phyloP scores from a whole-genome alignment of 2,797 vertebrate species.

The Kryptolebias ocellatus region DNA sequence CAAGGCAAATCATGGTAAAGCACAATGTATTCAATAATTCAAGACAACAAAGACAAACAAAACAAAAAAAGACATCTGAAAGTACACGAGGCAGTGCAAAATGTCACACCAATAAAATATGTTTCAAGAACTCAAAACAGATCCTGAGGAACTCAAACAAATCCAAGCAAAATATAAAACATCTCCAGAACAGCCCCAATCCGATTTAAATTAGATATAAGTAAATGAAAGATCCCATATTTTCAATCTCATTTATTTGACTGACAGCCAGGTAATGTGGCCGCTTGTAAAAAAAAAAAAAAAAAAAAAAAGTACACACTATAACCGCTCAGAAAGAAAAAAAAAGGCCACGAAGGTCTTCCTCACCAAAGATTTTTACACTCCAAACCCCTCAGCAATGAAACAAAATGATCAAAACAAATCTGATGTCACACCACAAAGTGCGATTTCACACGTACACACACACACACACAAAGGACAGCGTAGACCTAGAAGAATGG shows the following conservation, averaged over 20 bases:
- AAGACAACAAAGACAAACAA: constrained; percentile 78
- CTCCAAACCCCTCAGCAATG: constrained; percentile 43
- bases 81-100: constrained; percentile 84
- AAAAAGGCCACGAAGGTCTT: constrained; percentile 72
- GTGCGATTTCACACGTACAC: constrained; percentile 69
- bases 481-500: constrained; percentile 61
- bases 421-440: constrained; percentile 59
- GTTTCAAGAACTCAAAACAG: constrained; percentile 71
- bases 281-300: constrained; percentile 28
- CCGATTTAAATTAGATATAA: constrained; percentile 75
- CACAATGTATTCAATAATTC: constrained; percentile 81
- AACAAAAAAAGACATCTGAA: constrained; percentile 66
- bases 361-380: constrained; percentile 24
- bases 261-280: constrained; percentile 55
- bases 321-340: constrained; percentile 47
- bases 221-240: constrained; percentile 67
- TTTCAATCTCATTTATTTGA: constrained; percentile 62
- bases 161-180: constrained; percentile 64
- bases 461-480: constrained; percentile 58
- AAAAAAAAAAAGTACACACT: constrained; percentile 15
- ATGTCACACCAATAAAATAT: constrained; percentile 80
- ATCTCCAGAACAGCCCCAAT: constrained; percentile 71
- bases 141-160: constrained; percentile 81
- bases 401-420: constrained; percentile 56
- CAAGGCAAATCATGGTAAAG: constrained; percentile 75